phyloP scores from a whole-genome alignment of 2,888 invertebrate species.

The Drosophila paranaensis region DNA sequence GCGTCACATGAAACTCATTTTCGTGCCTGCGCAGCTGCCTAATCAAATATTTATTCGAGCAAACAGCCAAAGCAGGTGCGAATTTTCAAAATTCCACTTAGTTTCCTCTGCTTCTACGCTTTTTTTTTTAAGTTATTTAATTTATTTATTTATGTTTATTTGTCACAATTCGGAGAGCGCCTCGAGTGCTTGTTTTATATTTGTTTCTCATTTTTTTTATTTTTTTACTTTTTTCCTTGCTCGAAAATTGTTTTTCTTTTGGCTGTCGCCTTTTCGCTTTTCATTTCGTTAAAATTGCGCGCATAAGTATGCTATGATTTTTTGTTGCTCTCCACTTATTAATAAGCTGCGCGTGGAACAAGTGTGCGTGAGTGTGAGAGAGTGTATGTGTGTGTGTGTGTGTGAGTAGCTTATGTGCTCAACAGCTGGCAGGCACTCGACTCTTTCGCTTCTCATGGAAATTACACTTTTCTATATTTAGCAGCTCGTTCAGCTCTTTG shows the following conservation, averaged over 20 bases:
- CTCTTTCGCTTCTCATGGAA: background rate
- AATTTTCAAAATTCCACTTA: constrained; percentile 56
- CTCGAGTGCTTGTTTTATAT: constrained; percentile 12
- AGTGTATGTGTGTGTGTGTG: background rate
- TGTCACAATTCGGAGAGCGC: constrained; percentile 22
- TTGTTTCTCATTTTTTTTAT: background rate
- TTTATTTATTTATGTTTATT: constrained; percentile 63
- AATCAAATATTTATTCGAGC: constrained; percentile 69
- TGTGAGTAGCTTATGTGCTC: background rate
- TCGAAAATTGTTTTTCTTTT: constrained; percentile 26
- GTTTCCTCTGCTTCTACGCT: constrained; percentile 1
- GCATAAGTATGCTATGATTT: constrained; percentile 51
- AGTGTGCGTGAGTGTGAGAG: background rate
- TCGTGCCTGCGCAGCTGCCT: constrained; percentile 32
- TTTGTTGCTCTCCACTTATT: constrained; percentile 41
- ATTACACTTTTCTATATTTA: background rate
- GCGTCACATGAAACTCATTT: constrained; percentile 54
- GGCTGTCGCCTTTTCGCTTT: constrained; percentile 26
- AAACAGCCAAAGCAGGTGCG: constrained; percentile 65
- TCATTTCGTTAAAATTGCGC: constrained; percentile 35
- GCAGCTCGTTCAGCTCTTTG: too few species aligned
- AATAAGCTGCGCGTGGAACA: constrained; percentile 30
- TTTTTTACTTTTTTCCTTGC: background rate
- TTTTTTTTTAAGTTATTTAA: constrained; percentile 16
- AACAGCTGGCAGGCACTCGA: background rate